Evolutionary conservation across 2,113 vertebrate genomes (phyloP), one percentile per base, ranked within the genome.

Genomic region (Cryptomyrus ogoouensis): DNA sequence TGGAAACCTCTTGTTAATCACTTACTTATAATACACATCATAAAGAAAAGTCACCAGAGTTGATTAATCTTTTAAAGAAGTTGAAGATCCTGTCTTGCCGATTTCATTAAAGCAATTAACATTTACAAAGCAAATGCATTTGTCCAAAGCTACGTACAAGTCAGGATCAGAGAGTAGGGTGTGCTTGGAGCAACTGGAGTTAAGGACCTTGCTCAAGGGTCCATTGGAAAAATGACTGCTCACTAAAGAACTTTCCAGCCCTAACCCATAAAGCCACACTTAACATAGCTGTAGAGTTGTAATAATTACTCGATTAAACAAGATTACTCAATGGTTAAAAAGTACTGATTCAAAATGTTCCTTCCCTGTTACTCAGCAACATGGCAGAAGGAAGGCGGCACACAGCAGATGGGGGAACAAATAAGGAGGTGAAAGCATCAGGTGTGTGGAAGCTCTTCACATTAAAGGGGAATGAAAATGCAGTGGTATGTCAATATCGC

Each of bases 21-120:
- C 74, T 80, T 80, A 39, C 74, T 80, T 80, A 80, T 80, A 80
- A 80, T 80, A 80, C 74, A 19, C 74, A 80, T 42, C 35, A 80
- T 80, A 80, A 80, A 80, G 74, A 80, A 80, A 10, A 77, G 31
- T 39, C 31, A 39, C 31, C 70, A 31, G 35, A 39, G 70, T 19
- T 77, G 70, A 77, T 77, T 77, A 15, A 77, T 77, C 31, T 80
- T 42, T 42, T 42, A 39, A 42, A 42, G 35, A 80, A 80, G 74
- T 80, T 19, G 10, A 80, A 80, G 15, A 80, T 80, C 31, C 13
- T 42, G 13, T 39, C 35, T 39, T 35, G 74, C 74, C 17, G 15
- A 80, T 80, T 80, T 42, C 74, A 39, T 80, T 12, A 80, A 80
- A 70, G 62, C 27, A 31, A 70, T 70, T 70, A 70, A 70, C 27